phyloP scores from a whole-genome alignment of 2,113 vertebrate species.

The Leptobrachium ailaonicum region DNA sequence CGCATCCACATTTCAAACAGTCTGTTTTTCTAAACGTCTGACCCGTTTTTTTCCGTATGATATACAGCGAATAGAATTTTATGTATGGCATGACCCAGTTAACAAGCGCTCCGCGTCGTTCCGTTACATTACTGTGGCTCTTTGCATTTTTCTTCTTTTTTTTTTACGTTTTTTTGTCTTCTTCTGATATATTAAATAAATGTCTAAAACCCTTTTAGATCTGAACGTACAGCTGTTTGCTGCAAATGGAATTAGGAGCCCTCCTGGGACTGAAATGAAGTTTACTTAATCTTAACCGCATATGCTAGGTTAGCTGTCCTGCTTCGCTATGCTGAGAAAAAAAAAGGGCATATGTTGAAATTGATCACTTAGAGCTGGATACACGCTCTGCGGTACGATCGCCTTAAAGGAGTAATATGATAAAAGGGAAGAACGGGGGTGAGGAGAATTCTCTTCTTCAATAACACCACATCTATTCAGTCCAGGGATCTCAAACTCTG shows the following conservation, averaged over 20 bases:
- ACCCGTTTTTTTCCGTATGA: slow-evolving; percentile 31
- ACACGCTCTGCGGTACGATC: not conserved
- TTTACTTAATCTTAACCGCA: slow-evolving; percentile 65
- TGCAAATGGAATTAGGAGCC: slow-evolving; percentile 39
- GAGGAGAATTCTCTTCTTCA: too few species aligned
- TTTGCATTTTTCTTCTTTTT: not conserved
- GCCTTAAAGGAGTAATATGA: not conserved
- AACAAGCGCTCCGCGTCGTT: slow-evolving; percentile 9
- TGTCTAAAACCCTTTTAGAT: slow-evolving; percentile 29
- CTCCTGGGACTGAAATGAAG: slow-evolving; percentile 61
- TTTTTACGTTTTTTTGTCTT: not conserved
- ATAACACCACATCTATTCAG: too few species aligned
- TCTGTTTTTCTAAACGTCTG: slow-evolving; percentile 24
- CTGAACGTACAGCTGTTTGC: slow-evolving; percentile 10
- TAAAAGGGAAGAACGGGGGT: too few species aligned
- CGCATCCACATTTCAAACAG: slow-evolving; percentile 11
- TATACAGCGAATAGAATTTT: slow-evolving; percentile 24
- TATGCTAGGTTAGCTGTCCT: slow-evolving; percentile 52
- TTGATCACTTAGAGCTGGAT: slow-evolving; percentile 17
- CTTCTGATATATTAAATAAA: slow-evolving; percentile 14
- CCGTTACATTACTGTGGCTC: not conserved
- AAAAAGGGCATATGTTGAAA: slow-evolving; percentile 18
- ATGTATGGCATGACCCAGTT: slow-evolving; percentile 40
- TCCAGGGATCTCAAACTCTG: too few species aligned
- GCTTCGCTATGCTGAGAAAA: slow-evolving; percentile 15